Evolutionary conservation across 2,888 invertebrate species (phyloP).

Genomic region (Phorcus lineatus): DNA sequence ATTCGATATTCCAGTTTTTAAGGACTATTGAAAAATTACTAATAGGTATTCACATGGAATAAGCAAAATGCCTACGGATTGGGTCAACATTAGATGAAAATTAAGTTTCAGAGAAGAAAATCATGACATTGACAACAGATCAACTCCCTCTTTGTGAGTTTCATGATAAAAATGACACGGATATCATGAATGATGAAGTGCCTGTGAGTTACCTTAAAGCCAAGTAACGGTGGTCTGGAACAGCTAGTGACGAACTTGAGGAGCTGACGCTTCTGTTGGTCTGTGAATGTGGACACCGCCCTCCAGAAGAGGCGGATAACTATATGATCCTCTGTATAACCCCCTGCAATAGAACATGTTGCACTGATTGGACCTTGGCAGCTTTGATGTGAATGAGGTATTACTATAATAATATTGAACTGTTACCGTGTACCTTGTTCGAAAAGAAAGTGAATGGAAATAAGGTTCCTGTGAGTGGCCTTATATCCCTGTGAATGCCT

Average conservation of each 20-base stretch:
- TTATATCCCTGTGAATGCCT: neutral
- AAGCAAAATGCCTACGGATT: neutral
- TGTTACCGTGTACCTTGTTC: no score
- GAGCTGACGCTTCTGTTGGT: constrained; percentile 86
- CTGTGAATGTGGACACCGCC: constrained; percentile 86
- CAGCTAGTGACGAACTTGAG: constrained; percentile 99
- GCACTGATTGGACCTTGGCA: no score
- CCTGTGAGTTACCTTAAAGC: constrained; percentile 87
- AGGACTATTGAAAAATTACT: no score
- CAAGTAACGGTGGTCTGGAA: constrained; percentile 95
- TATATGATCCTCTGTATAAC: constrained; percentile 88
- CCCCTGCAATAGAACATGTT: constrained; percentile 80
- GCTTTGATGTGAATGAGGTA: no score
- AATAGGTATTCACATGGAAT: no score
- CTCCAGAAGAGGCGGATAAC: constrained; percentile 93
- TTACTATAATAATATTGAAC: no score
- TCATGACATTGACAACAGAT: no score
- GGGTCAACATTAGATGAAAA: no score
- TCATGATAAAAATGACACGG: neutral
- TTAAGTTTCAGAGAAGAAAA: neutral
- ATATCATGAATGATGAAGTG: neutral
- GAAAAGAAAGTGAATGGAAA: no score
- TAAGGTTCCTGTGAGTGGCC: no score
- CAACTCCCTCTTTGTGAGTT: no score
- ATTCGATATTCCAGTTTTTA: neutral